Conservation (phyloP, 2,113 vertebrate genomes). For the Dipodomys spectabilis region DNA sequence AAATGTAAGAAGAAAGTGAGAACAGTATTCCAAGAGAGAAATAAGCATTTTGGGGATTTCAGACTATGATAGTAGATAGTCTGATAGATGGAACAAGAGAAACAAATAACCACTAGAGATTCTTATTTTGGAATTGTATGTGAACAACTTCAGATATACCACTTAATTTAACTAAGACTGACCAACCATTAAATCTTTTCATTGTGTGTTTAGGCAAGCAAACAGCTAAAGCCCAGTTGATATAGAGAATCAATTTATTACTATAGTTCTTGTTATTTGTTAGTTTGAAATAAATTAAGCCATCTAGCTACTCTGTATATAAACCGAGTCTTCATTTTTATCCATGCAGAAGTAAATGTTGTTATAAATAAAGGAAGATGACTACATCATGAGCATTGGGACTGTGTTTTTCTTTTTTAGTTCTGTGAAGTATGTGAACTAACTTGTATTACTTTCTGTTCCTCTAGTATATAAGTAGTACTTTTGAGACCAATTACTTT, state of each 20-base stretch:
- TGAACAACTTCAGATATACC: background rate
- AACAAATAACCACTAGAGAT: background rate
- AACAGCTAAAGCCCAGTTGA: background rate
- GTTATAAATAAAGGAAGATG: background rate
- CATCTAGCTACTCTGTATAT: background rate
- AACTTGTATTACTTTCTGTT: constrained; percentile 40
- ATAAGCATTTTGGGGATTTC: background rate
- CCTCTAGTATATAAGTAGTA: constrained; percentile 35
- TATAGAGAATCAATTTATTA: background rate
- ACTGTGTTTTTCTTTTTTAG: constrained; percentile 12
- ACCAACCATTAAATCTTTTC: background rate
- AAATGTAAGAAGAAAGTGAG: background rate
- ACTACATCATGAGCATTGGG: background rate
- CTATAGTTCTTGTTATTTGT: background rate
- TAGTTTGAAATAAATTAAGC: constrained; percentile 1
- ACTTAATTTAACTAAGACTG: background rate
- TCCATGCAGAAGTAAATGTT: background rate
- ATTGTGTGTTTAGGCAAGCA: background rate
- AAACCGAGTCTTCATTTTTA: background rate
- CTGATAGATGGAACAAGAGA: background rate
- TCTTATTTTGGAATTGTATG: background rate
- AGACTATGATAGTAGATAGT: background rate
- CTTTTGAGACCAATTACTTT: constrained; percentile 54
- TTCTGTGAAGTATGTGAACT: background rate
- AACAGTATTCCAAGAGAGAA: background rate